Base-by-base conservation (phyloP, 2,113 vertebrate genomes). In the Peromyscus leucopus region DNA sequence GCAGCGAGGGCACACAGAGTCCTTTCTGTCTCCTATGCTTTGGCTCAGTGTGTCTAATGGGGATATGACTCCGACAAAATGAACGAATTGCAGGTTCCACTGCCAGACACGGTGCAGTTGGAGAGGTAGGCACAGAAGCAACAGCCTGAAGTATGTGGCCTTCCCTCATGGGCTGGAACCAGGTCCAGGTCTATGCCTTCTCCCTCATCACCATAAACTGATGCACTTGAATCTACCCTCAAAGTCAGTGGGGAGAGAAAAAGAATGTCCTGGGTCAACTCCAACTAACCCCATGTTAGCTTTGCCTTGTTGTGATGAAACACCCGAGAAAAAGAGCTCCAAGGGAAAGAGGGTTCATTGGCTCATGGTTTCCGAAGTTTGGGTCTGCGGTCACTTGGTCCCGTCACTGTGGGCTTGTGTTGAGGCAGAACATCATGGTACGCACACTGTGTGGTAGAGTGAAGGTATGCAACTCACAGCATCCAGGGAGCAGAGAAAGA, bases 121-220 rank as follows among this genome's bases (percentile, higher is more conserved):
- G n/a, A 51, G 21, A 59, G 6, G n/a, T 19, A 61, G 76, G 39
- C 71, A 33, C 59, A 63, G 1, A 36, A 39, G 71, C 51, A 76
- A 9, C 21, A 1, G 2, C 9, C 0, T 24, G 6, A 80, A 74
- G 0, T 0, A 5, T 0, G 3, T 0, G 0, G 7, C 1, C 63
- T 61, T 28, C 17, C 0, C 69, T 24, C 19, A 7, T 0, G 17
- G 69, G 5, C 1, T 51, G 0, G 1, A 59, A 79, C 59, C 76
- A 57, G 33, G 42, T 39, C 57, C 57, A 33, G 0, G 17, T 1
- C 51, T 67, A 57, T 28, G 2, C 9, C 65, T 26, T 17, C 28
- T 17, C 83, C 74, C 36, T 19, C 0, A n/a, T 26, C 13, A 36
- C 10, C 26, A 3, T 6, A 5, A 46, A n/a, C 55, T 12, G 26